These are phyloP conservation scores for Phaethon lepturus DNA, from an alignment of 2,113 vertebrate genomes.

Conservation along the genomic window DNA sequence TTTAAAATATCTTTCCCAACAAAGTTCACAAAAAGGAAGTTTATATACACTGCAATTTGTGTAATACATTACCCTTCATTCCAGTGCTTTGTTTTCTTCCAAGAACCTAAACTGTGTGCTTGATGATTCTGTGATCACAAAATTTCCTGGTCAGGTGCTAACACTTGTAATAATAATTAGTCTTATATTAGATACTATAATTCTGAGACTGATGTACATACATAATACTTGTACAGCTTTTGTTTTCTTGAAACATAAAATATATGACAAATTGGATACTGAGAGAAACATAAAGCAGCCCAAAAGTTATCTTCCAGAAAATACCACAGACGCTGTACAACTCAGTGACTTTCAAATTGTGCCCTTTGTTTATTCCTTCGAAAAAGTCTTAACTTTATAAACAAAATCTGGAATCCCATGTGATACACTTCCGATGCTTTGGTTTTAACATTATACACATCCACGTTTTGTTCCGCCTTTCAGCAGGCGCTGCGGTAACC, in stretches of 20 bases:
- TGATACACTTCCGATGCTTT: not conserved
- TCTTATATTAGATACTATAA: not conserved
- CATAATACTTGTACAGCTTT: not conserved
- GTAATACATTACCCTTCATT: not conserved
- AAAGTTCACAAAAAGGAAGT: not conserved
- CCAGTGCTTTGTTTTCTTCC: not conserved
- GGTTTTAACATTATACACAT: not conserved
- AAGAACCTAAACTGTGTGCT: not conserved
- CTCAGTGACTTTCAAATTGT: not conserved
- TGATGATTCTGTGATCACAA: not conserved
- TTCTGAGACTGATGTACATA: not conserved
- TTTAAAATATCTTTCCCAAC: not conserved
- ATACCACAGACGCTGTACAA: not conserved
- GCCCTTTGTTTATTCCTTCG: not conserved
- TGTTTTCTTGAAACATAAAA: not conserved
- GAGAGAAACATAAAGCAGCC: not conserved
- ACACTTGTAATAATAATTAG: not conserved
- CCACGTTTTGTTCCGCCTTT: not conserved
- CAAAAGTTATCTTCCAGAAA: not conserved
- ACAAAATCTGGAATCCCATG: not conserved
- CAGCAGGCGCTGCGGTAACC: accelerated
- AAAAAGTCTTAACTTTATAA: not conserved
- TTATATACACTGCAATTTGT: not conserved
- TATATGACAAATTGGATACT: not conserved
- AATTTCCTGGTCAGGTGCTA: not conserved